Evolutionary conservation across 2,888 invertebrate species (phyloP).

Genomic region (Abscondita cerata): DNA sequence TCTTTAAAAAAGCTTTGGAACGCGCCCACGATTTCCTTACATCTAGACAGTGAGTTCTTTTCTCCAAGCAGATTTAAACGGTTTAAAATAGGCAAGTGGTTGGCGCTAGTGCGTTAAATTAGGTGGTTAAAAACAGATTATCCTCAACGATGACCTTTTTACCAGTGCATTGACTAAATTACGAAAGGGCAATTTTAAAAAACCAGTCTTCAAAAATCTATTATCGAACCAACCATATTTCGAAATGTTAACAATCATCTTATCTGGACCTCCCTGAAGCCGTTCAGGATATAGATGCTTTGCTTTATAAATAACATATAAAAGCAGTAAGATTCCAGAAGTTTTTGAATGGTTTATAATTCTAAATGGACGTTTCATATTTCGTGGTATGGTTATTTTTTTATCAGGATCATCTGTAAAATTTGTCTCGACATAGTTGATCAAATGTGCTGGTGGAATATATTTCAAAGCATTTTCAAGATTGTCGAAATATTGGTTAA

Average conservation of each 20-base stretch:
- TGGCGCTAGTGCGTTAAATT: too few species aligned
- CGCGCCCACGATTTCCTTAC: too few species aligned
- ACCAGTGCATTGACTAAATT: background rate
- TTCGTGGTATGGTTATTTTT: background rate
- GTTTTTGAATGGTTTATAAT: background rate
- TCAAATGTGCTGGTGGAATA: background rate
- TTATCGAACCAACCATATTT: constrained; percentile 12
- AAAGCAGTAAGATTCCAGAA: background rate
- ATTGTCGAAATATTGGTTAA: too few species aligned
- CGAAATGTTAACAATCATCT: background rate
- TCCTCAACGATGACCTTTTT: too few species aligned
- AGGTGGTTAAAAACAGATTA: too few species aligned
- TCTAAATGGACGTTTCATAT: background rate
- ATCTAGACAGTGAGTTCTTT: too few species aligned
- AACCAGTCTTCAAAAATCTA: constrained; percentile 13
- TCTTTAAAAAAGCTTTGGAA: background rate
- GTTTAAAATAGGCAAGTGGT: too few species aligned
- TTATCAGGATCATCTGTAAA: background rate
- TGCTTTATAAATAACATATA: constrained; percentile 27
- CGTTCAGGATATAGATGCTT: constrained; percentile 1
- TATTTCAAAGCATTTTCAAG: too few species aligned
- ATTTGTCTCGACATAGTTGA: constrained; percentile 5
- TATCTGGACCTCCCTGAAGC: constrained; percentile 2
- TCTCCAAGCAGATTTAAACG: too few species aligned
- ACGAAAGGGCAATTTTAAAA: background rate